Base-by-base conservation (phyloP, 2,888 invertebrate species). In the Dasypogon diadema region DNA sequence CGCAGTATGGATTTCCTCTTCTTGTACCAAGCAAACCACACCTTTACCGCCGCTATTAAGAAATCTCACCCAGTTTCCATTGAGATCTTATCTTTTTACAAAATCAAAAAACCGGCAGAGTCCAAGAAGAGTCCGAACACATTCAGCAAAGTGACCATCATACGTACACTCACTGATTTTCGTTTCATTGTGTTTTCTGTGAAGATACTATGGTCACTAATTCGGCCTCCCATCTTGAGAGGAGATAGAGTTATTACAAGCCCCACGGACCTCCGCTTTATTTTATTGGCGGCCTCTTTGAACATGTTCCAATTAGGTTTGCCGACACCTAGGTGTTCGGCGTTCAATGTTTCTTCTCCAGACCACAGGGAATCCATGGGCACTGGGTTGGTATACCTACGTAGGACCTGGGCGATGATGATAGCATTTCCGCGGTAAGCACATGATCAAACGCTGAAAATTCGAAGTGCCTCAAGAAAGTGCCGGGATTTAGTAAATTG, bases 241-340 rank as follows among this genome's bases (percentile, higher is more conserved):
- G 63, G 56, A 60, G 79, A 81, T 81, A 81, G 78, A 80, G 81
- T 81, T 80, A 81, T 81, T 80, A 80, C 79, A 79, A 78, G 77
- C 78, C 79, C 79, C 80, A 79, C 79, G 79, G 80, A 80, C 79
- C 68, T 79, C 78, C 79, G 79, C 79, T 81, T 79, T 79, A 80
- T 79, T 80, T 80, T 80, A 81, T 81, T 80, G 80, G 79, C 81
- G 81, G 81, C 78, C 56, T 78, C 80, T 81, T 81, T 81, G 81
- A 81, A 77, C 78, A 80, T 81, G 80, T 80, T 80, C 81, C 80
- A 80, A 80, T 80, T 81, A 81, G 81, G 79, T 80, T 79, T 78
- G 78, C 79, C 79, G 78, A 78, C 79, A 77, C 77, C 77, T 78
- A 70, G 68, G 76, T 74, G 60, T 74, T 48, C 56, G 70, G 12